Conservation (phyloP, 2,888 invertebrate genomes). For the Phymatocera aterrima region DNA sequence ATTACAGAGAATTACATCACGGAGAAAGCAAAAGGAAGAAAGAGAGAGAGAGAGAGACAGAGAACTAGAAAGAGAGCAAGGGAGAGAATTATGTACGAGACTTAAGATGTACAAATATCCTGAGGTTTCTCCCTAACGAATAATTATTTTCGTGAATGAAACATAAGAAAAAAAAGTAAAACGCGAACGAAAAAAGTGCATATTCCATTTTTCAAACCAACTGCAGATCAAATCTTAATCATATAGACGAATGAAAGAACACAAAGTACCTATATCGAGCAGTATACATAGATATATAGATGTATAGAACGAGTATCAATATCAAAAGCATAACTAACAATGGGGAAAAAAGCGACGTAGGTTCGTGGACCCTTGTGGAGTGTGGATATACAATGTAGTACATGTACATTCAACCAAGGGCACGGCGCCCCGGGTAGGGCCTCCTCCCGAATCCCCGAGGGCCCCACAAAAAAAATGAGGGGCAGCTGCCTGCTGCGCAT, state of each 20-base stretch:
- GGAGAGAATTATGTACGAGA: conserved; percentile 1
- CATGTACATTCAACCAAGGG: conserved; percentile 44
- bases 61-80: background rate
- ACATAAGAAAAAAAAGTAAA: background rate
- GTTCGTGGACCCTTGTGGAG: conserved; percentile 20
- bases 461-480: conserved; percentile 54
- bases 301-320: conserved; percentile 61
- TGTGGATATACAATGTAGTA: conserved; percentile 42
- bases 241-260: conserved; percentile 5
- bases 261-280: conserved; percentile 5
- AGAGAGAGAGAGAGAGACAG: background rate
- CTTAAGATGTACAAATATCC: background rate
- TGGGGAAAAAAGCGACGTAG: conserved; percentile 62
- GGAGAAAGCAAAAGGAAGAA: background rate
- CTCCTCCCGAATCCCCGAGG: conserved; percentile 44
- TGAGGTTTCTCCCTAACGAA: background rate
- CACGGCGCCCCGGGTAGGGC: conserved; percentile 49
- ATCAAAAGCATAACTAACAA: conserved; percentile 68
- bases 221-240: conserved; percentile 3
- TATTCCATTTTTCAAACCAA: background rate
- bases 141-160: background rate
- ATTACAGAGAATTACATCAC: conserved; percentile 66
- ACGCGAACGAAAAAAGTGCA: background rate
- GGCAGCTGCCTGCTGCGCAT: conserved; percentile 64
- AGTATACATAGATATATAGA: background rate